Evolutionary conservation across 2,113 vertebrate genomes (phyloP).

Genomic region (human (Homo sapiens)): GRCh38 chr1:50206501-50207000

Average conservation of each 20-base stretch:
- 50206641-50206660: conserved; percentile 53
- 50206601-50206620: conserved; percentile 61
- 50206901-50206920: neutral
- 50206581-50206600: conserved; percentile 74
- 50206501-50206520: conserved; percentile 77
- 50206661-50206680: conserved; percentile 52
- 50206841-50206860: neutral
- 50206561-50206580: conserved; percentile 75
- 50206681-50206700: conserved; percentile 19
- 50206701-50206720: conserved; percentile 46
- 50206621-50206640: conserved; percentile 59
- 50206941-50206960: neutral
- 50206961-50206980: neutral
- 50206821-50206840: neutral
- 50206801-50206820: conserved; percentile 46
- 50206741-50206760: neutral
- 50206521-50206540: conserved; percentile 78
- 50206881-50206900: neutral
- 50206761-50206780: conserved; percentile 60
- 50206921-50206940: neutral
- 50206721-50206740: conserved; percentile 45
- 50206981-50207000: neutral
- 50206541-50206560: conserved; percentile 81
- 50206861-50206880: neutral
- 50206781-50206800: conserved; percentile 20